Conservation (phyloP, 2,797 vertebrate genomes). For the Acipenser transmontanus region DNA sequence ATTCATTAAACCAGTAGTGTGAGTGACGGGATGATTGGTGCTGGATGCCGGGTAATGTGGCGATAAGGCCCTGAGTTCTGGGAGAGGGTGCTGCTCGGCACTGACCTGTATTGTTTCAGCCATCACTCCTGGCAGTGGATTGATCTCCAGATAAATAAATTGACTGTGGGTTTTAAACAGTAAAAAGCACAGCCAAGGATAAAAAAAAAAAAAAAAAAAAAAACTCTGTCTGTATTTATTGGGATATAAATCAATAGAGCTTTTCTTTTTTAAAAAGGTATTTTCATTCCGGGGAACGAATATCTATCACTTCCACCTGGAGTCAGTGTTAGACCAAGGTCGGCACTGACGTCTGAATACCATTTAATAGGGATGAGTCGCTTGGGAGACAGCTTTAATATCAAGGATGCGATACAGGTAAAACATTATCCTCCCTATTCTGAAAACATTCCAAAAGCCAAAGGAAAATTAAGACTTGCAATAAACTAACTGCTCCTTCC, state of each 20-base stretch:
- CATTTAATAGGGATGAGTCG: conserved; percentile 26
- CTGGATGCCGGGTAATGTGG: conserved; percentile 52
- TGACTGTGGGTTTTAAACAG: conserved; percentile 39
- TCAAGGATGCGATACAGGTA: no score
- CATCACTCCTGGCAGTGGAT: conserved; percentile 62
- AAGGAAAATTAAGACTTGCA: no score
- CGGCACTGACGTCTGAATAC: conserved; percentile 47
- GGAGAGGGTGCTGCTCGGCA: conserved; percentile 47
- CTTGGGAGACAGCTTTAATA: conserved; percentile 8
- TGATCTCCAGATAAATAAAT: conserved; percentile 62
- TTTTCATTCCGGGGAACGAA: conserved; percentile 42
- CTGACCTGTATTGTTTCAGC: conserved; percentile 64
- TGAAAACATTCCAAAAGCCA: no score
- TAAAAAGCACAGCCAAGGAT: conserved; percentile 12
- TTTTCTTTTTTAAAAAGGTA: conserved; percentile 48
- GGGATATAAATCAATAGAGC: conserved; percentile 59
- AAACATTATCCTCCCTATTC: no score
- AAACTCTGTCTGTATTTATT: conserved; percentile 67
- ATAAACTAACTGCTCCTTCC: no score
- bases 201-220: conserved; percentile 25
- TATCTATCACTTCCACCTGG: conserved; percentile 67
- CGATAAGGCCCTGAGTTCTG: conserved; percentile 60
- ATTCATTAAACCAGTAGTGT: conserved; percentile 61
- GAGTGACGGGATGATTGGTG: conserved; percentile 71
- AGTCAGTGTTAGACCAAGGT: conserved; percentile 51